phyloP scores from a whole-genome alignment of 2,888 invertebrate species.

The Anagyrus pseudococci region DNA sequence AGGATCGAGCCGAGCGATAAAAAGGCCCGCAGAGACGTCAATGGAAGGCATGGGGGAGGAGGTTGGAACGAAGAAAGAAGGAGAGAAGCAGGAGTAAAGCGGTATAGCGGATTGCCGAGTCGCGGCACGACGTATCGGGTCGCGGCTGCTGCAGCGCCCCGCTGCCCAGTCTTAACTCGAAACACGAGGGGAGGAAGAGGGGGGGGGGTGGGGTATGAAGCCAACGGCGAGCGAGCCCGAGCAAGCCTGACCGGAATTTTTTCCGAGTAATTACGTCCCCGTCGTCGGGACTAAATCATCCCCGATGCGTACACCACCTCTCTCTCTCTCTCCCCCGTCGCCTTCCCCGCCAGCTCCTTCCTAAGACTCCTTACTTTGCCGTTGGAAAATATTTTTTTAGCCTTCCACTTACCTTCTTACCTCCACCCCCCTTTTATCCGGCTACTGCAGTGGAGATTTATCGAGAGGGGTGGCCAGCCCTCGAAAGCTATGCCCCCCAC shows the following conservation, averaged over 20 bases:
- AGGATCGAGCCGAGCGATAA: too few relatives aligned
- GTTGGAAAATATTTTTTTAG: not conserved
- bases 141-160: conserved; percentile 39
- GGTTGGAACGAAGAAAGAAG: not conserved
- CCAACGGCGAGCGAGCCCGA: too few relatives aligned
- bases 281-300: conserved; percentile 50
- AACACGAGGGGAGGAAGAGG: not conserved
- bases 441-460: conserved; percentile 43
- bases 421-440: too few relatives aligned
- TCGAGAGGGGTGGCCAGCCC: too few relatives aligned
- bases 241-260: conserved; percentile 57
- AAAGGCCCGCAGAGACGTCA: too few relatives aligned
- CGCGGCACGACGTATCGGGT: conserved; percentile 47
- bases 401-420: not conserved
- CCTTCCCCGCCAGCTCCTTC: conserved; percentile 9
- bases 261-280: conserved; percentile 55
- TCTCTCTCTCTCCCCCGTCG: conserved; percentile 8
- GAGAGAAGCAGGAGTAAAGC: not conserved
- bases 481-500: too few relatives aligned
- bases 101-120: conserved; percentile 47
- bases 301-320: conserved; percentile 40
- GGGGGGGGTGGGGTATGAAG: not conserved
- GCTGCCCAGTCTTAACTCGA: not conserved
- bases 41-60: not conserved
- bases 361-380: conserved; percentile 18